A percentile compares a stretch with the other conserved stretches of the same genome.
Evolutionary conservation across 2,113 vertebrate genomes (phyloP).

Genomic region (Donacobius atricapilla): DNA sequence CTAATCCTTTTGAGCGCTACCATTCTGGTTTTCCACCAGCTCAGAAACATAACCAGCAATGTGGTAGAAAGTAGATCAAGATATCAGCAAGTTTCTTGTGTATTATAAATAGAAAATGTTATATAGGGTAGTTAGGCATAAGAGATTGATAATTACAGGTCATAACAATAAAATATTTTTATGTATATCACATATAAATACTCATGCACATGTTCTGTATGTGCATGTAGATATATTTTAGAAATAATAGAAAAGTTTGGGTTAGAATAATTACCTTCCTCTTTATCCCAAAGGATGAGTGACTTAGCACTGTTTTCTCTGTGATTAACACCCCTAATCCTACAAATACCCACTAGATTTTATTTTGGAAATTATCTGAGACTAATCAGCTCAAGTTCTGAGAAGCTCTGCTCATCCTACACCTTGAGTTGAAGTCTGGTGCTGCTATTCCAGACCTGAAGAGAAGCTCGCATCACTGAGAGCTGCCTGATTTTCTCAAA

Average conservation of each 20-base stretch:
- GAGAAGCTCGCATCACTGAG: background rate
- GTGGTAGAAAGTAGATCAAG: background rate
- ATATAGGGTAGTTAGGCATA: background rate
- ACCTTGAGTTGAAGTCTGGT: background rate
- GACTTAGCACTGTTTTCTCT: background rate
- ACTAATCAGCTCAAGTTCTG: background rate
- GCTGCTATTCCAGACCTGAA: background rate
- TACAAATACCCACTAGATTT: background rate
- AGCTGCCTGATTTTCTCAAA: background rate
- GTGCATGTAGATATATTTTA: background rate
- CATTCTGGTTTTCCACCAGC: background rate
- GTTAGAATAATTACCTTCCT: background rate
- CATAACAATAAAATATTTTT: background rate
- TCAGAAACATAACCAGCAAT: background rate
- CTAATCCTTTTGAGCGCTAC: background rate
- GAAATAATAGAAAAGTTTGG: background rate
- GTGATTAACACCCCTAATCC: background rate
- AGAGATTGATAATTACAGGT: background rate
- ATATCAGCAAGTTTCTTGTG: background rate
- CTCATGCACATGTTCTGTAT: background rate
- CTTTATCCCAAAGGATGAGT: background rate
- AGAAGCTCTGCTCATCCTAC: background rate
- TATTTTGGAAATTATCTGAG: background rate
- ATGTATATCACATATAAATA: background rate
- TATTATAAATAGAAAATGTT: background rate